Evolutionary conservation across 2,797 vertebrate species (phyloP).

Genomic region (Pipistrellus kuhlii): DNA sequence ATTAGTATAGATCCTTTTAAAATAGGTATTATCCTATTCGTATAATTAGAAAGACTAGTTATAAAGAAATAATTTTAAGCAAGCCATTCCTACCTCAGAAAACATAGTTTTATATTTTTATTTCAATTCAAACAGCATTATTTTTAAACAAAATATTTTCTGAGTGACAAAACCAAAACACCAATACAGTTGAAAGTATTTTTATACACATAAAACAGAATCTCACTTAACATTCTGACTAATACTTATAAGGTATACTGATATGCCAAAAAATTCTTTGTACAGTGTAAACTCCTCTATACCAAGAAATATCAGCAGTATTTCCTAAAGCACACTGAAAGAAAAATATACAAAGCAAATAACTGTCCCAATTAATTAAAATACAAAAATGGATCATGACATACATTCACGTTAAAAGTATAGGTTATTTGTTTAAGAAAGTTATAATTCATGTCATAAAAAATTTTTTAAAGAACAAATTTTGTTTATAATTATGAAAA

Average conservation of each 20-base stretch:
- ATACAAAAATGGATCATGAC: not conserved
- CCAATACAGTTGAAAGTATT: not conserved
- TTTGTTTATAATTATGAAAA: slow-evolving; percentile 15
- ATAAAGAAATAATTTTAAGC: slow-evolving; percentile 37
- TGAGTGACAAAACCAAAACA: slow-evolving; percentile 35
- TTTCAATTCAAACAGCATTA: slow-evolving; percentile 20
- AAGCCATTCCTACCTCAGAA: slow-evolving; percentile 1
- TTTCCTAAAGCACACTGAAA: slow-evolving; percentile 26
- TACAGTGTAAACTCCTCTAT: not conserved
- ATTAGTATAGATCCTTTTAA: not conserved
- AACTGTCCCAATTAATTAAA: slow-evolving; percentile 33
- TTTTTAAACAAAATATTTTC: slow-evolving; percentile 43
- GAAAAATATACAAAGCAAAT: slow-evolving; percentile 41
- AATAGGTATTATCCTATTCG: not conserved
- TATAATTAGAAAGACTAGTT: not conserved
- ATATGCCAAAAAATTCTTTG: not conserved
- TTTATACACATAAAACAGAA: slow-evolving; percentile 30
- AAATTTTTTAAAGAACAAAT: not conserved
- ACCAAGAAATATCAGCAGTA: not conserved
- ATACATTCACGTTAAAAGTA: not conserved
- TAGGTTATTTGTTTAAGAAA: not conserved
- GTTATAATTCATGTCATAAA: not conserved
- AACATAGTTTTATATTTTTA: slow-evolving; percentile 22
- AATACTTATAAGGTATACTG: not conserved
- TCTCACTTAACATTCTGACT: not conserved